Evolutionary conservation across 2,888 invertebrate genomes (phyloP), one percentile per base, ranked within the genome.

Genomic region (Athalia circularis): DNA sequence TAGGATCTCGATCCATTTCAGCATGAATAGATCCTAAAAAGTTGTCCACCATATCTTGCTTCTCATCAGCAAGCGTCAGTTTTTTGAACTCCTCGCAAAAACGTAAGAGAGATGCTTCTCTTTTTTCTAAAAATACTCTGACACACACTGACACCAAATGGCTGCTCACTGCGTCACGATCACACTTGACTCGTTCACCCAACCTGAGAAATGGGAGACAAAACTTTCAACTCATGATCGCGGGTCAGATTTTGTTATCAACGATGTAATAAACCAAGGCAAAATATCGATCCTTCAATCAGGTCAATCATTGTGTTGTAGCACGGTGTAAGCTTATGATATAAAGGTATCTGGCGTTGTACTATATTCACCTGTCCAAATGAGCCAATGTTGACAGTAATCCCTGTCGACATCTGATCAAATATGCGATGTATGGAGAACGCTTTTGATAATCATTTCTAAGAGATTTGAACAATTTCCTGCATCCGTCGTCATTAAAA

Each of bases 41-140:
- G 83, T 94, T 94, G 83, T 96, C 96, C 82, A 99, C 94, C 83
- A 96, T 92, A 90, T 97, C 96, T 82, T 96, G 96, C 90, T 97
- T 98, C 91, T 98, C 98, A 88, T 99, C 98, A 81, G 97, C 94
- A 47, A 96, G 92, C 1, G 93, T 94, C 0, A 97, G 92, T 45
- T 94, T 92, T 79, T 95, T 94, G 90, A 99, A 97, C 85, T 97
- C 96, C 48, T 93, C 92, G 78, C 95, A 95, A 86, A 98, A 97
- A 84, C 93, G 92, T 80, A 94, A 92, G 84, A 98, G 92, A 67
- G 94, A 92, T 65, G 93, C 90, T 86, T 96, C 96, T 77, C 96
- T 93, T 79, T 95, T 94, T 80, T 97, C 95, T 68, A 97, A 92
- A 87, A 97, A 97, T 80, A 96, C 93, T 65, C 95, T 92, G 4